Base-by-base conservation (phyloP, 2,113 vertebrate genomes). In the Antechinus flavipes region DNA sequence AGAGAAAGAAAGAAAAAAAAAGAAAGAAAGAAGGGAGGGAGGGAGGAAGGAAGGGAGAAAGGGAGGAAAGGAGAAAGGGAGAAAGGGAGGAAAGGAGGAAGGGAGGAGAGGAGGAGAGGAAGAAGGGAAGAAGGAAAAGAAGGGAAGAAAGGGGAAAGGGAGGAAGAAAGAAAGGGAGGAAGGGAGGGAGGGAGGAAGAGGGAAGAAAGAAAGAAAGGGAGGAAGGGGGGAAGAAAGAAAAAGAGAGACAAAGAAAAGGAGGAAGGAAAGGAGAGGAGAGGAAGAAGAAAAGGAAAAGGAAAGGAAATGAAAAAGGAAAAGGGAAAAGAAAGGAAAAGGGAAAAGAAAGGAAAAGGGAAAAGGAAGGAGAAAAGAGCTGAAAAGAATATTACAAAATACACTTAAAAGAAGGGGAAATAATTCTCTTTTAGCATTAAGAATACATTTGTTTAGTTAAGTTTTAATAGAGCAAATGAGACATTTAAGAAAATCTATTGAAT, bases 401-500 rank as follows among this genome's bases (percentile, higher is more conserved):
- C 8, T 94, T 6, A 96, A 97, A 95, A 95, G 91, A 47, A 97
- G 94, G 97, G 5, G 89, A 98, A 96, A 96, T 92, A 94, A 97
- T 47, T 90, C 47, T 93, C 91, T 95, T 97, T 93, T 97, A 97
- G 96, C n/a, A 61, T 93, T 95, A 95, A 97, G 98, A 97, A 98
- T 50, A 97, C 95, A 97, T 96, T 97, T 95, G 19, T 93, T 94
- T 91, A 97, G 95, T 95, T 94, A 95, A 46, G 27, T 95, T 96
- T 96, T 91, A 94, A 94, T 35, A 54, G 46, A 96, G 89, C 27
- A 97, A 56, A 89, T n/a, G 90, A 94, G 2, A 96, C 84, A 93
- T 96, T 97, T 90, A 96, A 97, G 96, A 96, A 96, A 95, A 97
- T 94, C 54, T 93, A 95, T 93, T 90, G 89, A 95, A 94, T 90